Conservation (phyloP, 1,140 invertebrate species). For the Drosophila murphyi region DNA sequence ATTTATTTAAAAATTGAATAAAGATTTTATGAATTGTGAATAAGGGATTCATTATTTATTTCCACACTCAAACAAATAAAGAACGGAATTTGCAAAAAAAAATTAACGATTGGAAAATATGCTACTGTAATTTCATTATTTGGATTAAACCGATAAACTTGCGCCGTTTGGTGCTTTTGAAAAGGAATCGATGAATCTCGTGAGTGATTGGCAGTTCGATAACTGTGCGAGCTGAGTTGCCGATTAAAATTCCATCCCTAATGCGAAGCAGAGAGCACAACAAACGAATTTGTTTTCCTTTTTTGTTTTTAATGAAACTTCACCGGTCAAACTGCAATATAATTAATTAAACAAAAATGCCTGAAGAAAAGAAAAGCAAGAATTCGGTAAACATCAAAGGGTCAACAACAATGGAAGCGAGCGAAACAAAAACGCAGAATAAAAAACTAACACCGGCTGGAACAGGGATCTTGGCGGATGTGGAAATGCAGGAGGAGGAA, state of each 20-base stretch:
- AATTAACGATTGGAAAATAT: too few relatives aligned
- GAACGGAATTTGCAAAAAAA: too few relatives aligned
- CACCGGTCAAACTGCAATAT: neutral
- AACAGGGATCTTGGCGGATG: conserved; percentile 17
- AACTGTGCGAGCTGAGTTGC: too few relatives aligned
- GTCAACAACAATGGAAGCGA: neutral
- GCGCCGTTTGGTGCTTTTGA: neutral
- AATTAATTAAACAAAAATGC: conserved; percentile 7
- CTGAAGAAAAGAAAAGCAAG: conserved; percentile 10
- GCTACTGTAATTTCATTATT: too few relatives aligned
- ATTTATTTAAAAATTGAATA: conserved; percentile 76
- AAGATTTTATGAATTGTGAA: conserved; percentile 70
- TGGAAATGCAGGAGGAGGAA: conserved; percentile 28
- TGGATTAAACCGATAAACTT: neutral
- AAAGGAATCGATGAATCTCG: conserved; percentile 1
- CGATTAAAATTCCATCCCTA: conserved; percentile 2
- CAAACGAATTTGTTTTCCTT: neutral
- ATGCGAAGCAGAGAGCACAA: neutral
- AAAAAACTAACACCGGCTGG: conserved; percentile 21
- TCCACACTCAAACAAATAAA: neutral
- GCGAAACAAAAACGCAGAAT: conserved; percentile 7
- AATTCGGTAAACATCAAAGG: neutral
- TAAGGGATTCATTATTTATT: neutral
- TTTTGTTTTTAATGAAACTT: neutral
- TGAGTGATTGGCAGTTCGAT: neutral